A percentile compares a stretch with the other conserved stretches of the same genome.
phyloP scores from a whole-genome alignment of 2,113 vertebrate genomes.

The Lagopus muta region DNA sequence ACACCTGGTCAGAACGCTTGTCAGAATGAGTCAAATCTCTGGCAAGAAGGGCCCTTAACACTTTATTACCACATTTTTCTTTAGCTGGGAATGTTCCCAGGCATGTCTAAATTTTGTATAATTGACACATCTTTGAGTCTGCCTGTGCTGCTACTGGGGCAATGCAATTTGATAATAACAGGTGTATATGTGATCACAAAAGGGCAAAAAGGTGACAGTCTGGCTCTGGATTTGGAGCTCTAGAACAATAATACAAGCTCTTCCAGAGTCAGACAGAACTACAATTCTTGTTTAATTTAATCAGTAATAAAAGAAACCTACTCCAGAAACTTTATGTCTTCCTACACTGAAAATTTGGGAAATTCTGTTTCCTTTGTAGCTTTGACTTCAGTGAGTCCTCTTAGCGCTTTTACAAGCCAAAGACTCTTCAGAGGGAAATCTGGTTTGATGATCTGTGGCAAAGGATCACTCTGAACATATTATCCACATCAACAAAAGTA shows the following conservation, averaged over 20 bases:
- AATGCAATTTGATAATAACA: not conserved
- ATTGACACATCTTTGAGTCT: not conserved
- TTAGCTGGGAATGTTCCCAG: not conserved
- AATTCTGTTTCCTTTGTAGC: not conserved
- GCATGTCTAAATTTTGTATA: not conserved
- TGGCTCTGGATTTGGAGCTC: not conserved
- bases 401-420: not conserved
- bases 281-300: not conserved
- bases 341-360: not conserved
- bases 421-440: not conserved
- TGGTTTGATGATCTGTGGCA: not conserved
- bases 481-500: not conserved
- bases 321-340: not conserved
- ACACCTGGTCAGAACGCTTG: accelerated
- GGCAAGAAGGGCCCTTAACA: not conserved
- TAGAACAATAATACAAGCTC: not conserved
- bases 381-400: not conserved
- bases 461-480: not conserved
- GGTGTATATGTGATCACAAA: not conserved
- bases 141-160: not conserved
- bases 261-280: not conserved
- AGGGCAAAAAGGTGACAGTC: not conserved
- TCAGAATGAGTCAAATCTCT: not conserved
- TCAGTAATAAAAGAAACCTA: not conserved
- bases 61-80: not conserved